Base-by-base conservation (phyloP, 2,797 vertebrate species). In the Morelia viridis region DNA sequence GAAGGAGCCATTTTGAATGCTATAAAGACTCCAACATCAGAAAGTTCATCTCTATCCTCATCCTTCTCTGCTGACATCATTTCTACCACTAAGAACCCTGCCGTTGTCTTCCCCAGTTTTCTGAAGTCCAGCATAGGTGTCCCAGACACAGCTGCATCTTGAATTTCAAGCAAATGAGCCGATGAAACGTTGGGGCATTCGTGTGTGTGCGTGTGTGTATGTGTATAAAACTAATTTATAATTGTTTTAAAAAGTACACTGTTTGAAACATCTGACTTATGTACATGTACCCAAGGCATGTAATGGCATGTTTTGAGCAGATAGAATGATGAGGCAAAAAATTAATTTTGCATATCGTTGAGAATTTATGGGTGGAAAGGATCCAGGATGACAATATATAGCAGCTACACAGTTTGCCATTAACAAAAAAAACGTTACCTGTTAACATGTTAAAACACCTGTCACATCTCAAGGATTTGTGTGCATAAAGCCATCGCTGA, bases 1-100 rank as follows among this genome's bases (percentile, higher is more conserved):
- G 98, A 99, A 93, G 98, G 98, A 91, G 98, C 98, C 22, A 97
- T 99, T 98, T 95, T 99, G 96, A 99, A 98, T 97, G 96, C 98
- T 96, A 96, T 98, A 96, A 97, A 97, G 97, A 96, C 97, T 91
- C 97, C 98, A 92, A 92, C 96, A 65, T 96, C 97, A 91, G 96
- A 97, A 95, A 94, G 89, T 94, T 96, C 97, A 92, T 96, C 97
- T 13, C 46, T 96, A 1, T 95, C 97, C 94, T 95, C 97, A 76
- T 95, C 96, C 88, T 94, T 97, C n/a, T 96, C 97, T 94, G 93
- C 97, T 89, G 94, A 97, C 94, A 92, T 96, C 90, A 96, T 98
- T 91, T 98, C 97, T 90, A 95, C 97, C 92, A 97, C 94, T 95
- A 96, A 95, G 90, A 98, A 96, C 94, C 91, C 97, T 96, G 94